Conservation (phyloP, 92 coral and sea anemone genomes). For the Parazoanthus swiftii region DNA sequence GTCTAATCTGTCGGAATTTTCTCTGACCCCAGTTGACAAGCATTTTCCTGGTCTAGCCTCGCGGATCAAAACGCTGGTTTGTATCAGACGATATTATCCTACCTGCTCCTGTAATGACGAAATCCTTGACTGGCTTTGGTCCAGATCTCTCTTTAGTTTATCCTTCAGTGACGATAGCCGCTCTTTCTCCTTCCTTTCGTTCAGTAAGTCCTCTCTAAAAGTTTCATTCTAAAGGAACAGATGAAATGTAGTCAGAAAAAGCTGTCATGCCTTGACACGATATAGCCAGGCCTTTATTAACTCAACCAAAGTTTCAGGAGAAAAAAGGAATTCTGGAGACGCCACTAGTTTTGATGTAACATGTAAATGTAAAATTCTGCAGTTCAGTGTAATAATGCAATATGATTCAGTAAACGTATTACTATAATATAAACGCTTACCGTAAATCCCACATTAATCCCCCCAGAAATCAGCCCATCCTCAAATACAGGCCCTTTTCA, state of each 20-base stretch:
- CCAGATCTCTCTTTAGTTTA: conserved; percentile 90
- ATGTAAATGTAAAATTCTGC: too few species aligned
- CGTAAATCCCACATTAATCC: too few species aligned
- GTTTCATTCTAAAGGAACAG: conserved; percentile 68
- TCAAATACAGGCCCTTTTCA: too few species aligned
- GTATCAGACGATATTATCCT: not conserved
- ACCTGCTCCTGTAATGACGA: conserved; percentile 98
- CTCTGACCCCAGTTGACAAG: not conserved
- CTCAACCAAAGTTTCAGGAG: not conserved
- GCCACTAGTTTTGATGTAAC: too few species aligned
- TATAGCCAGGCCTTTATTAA: too few species aligned
- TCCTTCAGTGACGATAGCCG: conserved; percentile 86
- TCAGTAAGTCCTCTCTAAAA: conserved; percentile 83
- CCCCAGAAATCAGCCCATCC: too few species aligned
- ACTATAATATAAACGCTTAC: too few species aligned
- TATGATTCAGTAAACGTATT: too few species aligned
- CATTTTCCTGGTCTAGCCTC: not conserved
- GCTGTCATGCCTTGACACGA: not conserved
- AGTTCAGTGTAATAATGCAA: too few species aligned
- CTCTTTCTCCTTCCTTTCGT: conserved; percentile 93
- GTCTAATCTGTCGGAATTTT: not conserved
- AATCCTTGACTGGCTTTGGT: conserved; percentile 87
- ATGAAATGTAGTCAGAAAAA: not conserved
- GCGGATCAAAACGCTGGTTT: not conserved
- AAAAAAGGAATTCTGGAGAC: too few species aligned